Evolutionary conservation across 2,113 vertebrate species (phyloP).

Genomic region (Hydrolagus affinis): DNA sequence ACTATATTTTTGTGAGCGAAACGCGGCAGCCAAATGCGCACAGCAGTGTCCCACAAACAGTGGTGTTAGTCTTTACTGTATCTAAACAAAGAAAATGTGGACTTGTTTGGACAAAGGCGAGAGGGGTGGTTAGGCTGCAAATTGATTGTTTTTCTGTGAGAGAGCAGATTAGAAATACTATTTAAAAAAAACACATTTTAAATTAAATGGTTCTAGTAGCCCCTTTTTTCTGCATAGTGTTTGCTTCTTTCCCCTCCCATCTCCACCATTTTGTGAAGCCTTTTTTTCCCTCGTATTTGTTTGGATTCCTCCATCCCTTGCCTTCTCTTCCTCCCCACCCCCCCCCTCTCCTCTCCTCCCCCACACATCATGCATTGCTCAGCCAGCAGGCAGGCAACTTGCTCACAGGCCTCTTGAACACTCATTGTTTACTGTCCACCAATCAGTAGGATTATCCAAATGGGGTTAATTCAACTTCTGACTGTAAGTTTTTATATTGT

Average conservation of each 20-base stretch:
- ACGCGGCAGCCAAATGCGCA: too few relatives aligned
- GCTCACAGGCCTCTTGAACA: neutral
- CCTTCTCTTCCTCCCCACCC: neutral
- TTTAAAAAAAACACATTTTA: neutral
- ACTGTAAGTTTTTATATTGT: neutral
- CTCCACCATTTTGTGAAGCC: neutral
- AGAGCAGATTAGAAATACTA: neutral
- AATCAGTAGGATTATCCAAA: neutral
- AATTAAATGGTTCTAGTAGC: neutral
- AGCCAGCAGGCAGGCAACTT: neutral
- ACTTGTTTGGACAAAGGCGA: neutral
- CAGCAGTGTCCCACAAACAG: too few relatives aligned
- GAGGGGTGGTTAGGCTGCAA: neutral
- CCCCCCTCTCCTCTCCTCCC: neutral
- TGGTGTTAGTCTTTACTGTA: neutral
- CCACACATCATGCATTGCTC: neutral
- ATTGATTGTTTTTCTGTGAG: neutral
- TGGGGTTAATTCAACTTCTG: neutral
- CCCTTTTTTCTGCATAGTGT: neutral
- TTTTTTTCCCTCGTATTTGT: neutral
- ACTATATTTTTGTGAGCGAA: too few relatives aligned
- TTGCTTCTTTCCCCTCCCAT: too few relatives aligned
- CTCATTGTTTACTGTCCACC: too few relatives aligned
- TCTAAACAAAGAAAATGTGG: neutral
- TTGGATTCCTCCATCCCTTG: too few relatives aligned